These are phyloP conservation scores for Marmota flaviventris DNA, from an alignment of 2,113 vertebrate genomes.

Conservation along the genomic window DNA sequence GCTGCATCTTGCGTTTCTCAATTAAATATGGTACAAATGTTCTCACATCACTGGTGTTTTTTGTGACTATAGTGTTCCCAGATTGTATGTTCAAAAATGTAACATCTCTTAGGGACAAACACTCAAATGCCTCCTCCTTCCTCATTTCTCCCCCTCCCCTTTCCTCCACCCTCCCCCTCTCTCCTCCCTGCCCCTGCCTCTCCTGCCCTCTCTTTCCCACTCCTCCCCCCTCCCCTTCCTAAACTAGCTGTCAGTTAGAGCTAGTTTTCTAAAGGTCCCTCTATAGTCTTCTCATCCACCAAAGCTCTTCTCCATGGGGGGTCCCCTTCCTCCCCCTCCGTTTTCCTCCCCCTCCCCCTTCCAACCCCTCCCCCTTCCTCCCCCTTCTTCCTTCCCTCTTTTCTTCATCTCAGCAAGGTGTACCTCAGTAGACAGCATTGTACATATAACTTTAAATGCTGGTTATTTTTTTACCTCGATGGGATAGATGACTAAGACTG, in stretches of 20 bases:
- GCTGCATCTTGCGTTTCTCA: not conserved
- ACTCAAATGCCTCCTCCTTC: not conserved
- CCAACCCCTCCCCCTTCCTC: not conserved
- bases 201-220: no score
- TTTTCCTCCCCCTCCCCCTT: no score
- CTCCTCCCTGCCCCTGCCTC: no score
- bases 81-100: not conserved
- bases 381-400: no score
- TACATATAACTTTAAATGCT: not conserved
- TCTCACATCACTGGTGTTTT: not conserved
- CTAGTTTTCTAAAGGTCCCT: no score
- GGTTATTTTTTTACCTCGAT: not conserved
- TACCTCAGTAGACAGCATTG: not conserved
- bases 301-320: no score
- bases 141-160: not conserved
- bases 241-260: no score
- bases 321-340: no score
- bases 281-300: no score
- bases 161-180: not conserved
- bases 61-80: not conserved
- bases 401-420: not conserved
- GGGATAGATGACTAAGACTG: not conserved
- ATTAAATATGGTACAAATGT: not conserved
- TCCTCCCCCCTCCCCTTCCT: no score
- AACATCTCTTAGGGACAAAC: not conserved